Evolutionary conservation across 2,113 vertebrate species (phyloP), one percentile per base, ranked within the genome.

Genomic region (Dissostichus mawsoni): DNA sequence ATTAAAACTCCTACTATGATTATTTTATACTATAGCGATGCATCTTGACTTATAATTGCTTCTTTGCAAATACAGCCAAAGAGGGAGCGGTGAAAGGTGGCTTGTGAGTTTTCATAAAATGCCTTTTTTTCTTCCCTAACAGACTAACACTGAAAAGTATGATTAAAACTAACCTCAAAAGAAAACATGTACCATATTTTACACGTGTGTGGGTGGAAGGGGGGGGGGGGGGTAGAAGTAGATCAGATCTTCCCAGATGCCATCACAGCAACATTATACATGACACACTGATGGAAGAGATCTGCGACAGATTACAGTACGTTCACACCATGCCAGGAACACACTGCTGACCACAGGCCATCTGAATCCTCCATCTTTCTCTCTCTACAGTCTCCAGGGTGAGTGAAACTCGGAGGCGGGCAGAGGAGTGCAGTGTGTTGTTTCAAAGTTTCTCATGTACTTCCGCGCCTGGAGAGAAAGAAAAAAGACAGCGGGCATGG

Each of bases 341-440:
- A 58, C 69, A 14, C 62, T 69, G 57, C 36, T 76, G 81, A 89
- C 86, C 82, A 83, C 68, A 66, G 67, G 78, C 81, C 64, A 79
- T 77, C 75, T 45, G 47, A 47, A 82, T 69, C 70, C 63, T 73
- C 50, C 14, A 44, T 62, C 23, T 75, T 5, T 70, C 71, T 52
- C 53, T 47, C 48, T 48, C 85, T 92, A 97, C 83, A 97, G 95
- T 79, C 86, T 94, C 96, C 96, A 97, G 64, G 97, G 96, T 23
- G 93, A 83, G 45, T 94, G 95, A 88, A 98, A 97, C 83, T 96
- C 95, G 0, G 94, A 92, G 76, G 94, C 85, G 0, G 97, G 97
- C 11, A 98, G 96, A 0, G 97, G 97, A 62, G 96, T 96, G 89
- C 97, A 98, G 88, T 98, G 97, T 1, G 96, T 97, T 0, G 96